phyloP scores from a whole-genome alignment of 2,888 invertebrate genomes.

The Lithodes maja region DNA sequence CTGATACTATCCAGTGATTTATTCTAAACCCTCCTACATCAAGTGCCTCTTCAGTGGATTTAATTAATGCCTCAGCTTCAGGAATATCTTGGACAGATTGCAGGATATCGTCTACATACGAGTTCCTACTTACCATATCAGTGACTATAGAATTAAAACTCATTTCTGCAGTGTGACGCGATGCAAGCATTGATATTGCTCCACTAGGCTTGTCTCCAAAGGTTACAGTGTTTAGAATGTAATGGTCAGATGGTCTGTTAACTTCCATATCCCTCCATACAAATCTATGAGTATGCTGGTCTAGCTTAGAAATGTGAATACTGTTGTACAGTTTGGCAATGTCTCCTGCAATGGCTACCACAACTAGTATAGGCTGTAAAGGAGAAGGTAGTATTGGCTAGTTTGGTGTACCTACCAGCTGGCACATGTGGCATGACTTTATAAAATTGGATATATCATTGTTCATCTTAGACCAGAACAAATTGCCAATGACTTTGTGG shows the following conservation, averaged over 20 bases:
- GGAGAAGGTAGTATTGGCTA: too few species aligned
- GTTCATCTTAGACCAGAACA: too few species aligned
- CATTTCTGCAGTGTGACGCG: constrained; percentile 11
- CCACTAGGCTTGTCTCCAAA: constrained; percentile 40
- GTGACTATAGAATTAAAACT: neutral
- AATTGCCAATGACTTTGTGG: too few species aligned
- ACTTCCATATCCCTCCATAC: constrained; percentile 24
- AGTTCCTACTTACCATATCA: neutral
- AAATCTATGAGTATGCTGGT: constrained; percentile 29
- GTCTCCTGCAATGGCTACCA: constrained; percentile 17
- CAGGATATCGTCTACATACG: too few species aligned
- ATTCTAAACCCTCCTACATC: neutral
- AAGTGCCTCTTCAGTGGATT: neutral
- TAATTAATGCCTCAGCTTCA: neutral
- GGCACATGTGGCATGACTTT: too few species aligned
- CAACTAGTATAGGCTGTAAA: too few species aligned
- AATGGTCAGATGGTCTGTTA: neutral
- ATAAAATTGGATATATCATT: too few species aligned
- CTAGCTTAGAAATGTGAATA: neutral
- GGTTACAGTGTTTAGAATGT: neutral
- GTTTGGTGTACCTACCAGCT: too few species aligned
- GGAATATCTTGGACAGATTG: neutral
- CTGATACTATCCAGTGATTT: neutral
- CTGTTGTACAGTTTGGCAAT: constrained; percentile 34
- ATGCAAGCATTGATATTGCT: constrained; percentile 28